These are phyloP conservation scores for Reticulitermes speratus DNA, from an alignment of 1,140 invertebrate species.

Conservation along the genomic window DNA sequence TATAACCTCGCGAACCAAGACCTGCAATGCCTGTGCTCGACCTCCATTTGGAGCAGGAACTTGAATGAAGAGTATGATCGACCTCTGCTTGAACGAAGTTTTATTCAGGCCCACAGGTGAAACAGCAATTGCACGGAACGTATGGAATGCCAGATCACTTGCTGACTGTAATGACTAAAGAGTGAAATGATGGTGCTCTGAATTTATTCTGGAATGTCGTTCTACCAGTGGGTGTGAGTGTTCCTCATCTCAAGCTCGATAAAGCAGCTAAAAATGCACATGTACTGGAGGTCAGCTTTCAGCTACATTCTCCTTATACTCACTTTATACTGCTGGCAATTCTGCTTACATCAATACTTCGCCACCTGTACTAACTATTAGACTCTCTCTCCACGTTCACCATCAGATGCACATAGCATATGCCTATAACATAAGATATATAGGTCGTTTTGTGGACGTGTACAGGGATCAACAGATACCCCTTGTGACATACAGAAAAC, in stretches of 20 bases:
- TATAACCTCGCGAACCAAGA: too few species aligned
- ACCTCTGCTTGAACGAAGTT: neutral
- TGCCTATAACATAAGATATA: too few species aligned
- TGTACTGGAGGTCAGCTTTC: neutral
- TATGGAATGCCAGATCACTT: neutral
- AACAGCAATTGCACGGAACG: slow-evolving; percentile 4
- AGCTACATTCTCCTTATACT: too few species aligned
- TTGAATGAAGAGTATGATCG: too few species aligned
- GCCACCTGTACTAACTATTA: too few species aligned
- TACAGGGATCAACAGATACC: too few species aligned
- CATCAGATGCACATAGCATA: too few species aligned
- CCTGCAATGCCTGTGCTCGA: neutral
- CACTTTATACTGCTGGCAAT: too few species aligned
- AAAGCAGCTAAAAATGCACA: neutral
- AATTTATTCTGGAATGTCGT: slow-evolving; percentile 13
- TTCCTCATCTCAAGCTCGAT: neutral
- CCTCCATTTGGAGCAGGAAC: neutral
- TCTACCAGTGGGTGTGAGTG: neutral
- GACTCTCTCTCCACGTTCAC: too few species aligned
- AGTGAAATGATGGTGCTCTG: neutral
- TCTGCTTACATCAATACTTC: too few species aligned
- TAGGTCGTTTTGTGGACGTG: too few species aligned
- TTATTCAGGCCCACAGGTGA: neutral
- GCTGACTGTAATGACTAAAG: neutral
- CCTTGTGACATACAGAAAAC: too few species aligned